phyloP scores from a whole-genome alignment of 2,888 invertebrate species.

The Eumerus sabulonum region DNA sequence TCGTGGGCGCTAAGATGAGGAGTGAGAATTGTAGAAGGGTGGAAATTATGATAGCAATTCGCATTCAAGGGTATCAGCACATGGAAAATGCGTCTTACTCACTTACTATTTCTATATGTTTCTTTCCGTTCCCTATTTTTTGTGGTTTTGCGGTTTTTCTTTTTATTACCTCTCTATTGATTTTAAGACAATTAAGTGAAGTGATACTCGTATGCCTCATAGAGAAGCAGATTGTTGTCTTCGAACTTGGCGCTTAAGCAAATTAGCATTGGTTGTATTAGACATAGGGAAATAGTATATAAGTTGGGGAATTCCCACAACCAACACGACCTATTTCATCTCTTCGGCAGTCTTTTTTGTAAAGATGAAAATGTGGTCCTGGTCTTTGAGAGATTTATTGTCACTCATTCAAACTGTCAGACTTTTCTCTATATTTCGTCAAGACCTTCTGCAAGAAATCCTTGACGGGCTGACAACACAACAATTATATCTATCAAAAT shows the following conservation, averaged over 20 bases:
- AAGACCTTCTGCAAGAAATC: no score
- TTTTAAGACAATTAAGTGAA: slow-evolving; percentile 38
- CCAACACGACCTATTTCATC: no score
- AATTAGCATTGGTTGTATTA: slow-evolving; percentile 16
- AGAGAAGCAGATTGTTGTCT: slow-evolving; percentile 14
- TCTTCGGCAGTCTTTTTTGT: no score
- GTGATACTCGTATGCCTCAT: slow-evolving; percentile 11
- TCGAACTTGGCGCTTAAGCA: slow-evolving; percentile 14
- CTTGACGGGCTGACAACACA: no score
- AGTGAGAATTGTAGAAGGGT: no score
- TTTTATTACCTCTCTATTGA: slow-evolving; percentile 1
- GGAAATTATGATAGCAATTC: slow-evolving; percentile 25
- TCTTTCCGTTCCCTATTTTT: not conserved
- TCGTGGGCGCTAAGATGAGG: slow-evolving; percentile 22
- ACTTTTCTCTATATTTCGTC: no score
- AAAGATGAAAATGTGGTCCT: no score
- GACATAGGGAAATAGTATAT: no score
- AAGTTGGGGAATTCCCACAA: no score
- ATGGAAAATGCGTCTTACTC: slow-evolving; percentile 13
- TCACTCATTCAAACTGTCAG: no score
- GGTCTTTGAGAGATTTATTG: no score
- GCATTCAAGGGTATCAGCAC: slow-evolving; percentile 47
- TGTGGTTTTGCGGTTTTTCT: slow-evolving; percentile 19
- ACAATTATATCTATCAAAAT: no score
- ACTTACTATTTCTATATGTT: slow-evolving; percentile 6